A percentile compares a stretch with the other conserved stretches of the same genome.
Conservation (phyloP, 1,140 invertebrate genomes). For the Euglossa dilemma region DNA sequence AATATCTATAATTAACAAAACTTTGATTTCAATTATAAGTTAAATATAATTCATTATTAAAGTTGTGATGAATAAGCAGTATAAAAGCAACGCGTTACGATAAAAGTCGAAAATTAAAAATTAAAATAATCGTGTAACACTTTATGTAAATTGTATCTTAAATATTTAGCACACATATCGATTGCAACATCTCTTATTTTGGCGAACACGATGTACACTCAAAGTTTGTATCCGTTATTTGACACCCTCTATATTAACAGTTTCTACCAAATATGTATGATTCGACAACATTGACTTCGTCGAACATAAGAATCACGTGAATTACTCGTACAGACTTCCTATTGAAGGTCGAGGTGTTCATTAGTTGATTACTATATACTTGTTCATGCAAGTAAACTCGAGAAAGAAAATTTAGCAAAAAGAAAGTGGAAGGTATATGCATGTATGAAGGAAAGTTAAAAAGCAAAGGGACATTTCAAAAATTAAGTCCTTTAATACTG, state of each 20-base stretch:
- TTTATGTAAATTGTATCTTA: too few relatives aligned
- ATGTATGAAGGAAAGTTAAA: background rate
- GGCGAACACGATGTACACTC: too few relatives aligned
- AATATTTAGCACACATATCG: background rate
- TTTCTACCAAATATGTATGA: slow-evolving; percentile 1
- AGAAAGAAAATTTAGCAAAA: background rate
- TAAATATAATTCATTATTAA: too few relatives aligned
- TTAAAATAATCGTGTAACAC: too few relatives aligned
- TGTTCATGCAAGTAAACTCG: background rate
- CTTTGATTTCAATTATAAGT: too few relatives aligned
- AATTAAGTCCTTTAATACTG: background rate
- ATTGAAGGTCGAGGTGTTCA: slow-evolving; percentile 13
- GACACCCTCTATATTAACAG: slow-evolving; percentile 2
- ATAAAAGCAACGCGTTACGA: too few relatives aligned
- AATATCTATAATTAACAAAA: too few relatives aligned
- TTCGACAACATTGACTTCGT: background rate
- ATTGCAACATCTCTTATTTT: background rate
- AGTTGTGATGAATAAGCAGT: too few relatives aligned
- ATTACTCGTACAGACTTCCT: background rate
- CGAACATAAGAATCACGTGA: background rate
- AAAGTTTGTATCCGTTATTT: background rate
- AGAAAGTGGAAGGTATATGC: background rate
- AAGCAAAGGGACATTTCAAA: background rate
- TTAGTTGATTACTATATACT: background rate
- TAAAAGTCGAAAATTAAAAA: too few relatives aligned